Percentiles rank a stretch among this genome's conserved stretches.
These are phyloP conservation scores for Hermetia illucens DNA, from an alignment of 1,140 invertebrate species.

Conservation along the genomic window DNA sequence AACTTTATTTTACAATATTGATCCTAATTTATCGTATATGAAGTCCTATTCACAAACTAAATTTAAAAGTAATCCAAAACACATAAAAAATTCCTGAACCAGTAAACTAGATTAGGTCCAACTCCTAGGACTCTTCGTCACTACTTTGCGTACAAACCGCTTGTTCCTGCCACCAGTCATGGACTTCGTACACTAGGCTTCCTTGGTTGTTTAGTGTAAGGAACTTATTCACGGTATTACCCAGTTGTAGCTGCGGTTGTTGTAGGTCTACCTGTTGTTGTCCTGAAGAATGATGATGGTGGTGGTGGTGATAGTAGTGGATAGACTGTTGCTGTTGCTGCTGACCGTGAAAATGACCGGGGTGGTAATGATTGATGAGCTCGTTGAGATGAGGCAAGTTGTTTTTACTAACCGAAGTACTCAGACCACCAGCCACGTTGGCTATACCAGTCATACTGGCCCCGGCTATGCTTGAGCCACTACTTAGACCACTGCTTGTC, in stretches of 20 bases:
- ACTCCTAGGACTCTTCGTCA: slow-evolving; percentile 34
- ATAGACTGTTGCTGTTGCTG: background rate
- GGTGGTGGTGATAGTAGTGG: background rate
- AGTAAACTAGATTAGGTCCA: too few relatives aligned
- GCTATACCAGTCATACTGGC: background rate
- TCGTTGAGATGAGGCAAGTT: background rate
- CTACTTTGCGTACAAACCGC: slow-evolving; percentile 40
- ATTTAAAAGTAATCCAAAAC: too few relatives aligned
- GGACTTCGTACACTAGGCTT: slow-evolving; percentile 40
- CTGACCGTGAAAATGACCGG: background rate
- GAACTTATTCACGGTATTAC: too few relatives aligned
- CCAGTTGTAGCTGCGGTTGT: too few relatives aligned
- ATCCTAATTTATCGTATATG: too few relatives aligned
- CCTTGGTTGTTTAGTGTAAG: slow-evolving; percentile 34
- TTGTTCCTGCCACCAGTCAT: slow-evolving; percentile 52
- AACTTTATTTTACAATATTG: too few relatives aligned
- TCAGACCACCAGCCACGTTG: background rate
- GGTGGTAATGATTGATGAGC: background rate
- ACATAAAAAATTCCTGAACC: too few relatives aligned
- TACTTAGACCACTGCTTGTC: slow-evolving; percentile 5
- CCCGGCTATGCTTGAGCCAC: slow-evolving; percentile 1
- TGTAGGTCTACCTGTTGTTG: too few relatives aligned
- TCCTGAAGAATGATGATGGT: too few relatives aligned
- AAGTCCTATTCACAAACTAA: too few relatives aligned
- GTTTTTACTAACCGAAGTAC: background rate